Conservation (phyloP, 2,797 vertebrate genomes). For the Danio choprae region DNA sequence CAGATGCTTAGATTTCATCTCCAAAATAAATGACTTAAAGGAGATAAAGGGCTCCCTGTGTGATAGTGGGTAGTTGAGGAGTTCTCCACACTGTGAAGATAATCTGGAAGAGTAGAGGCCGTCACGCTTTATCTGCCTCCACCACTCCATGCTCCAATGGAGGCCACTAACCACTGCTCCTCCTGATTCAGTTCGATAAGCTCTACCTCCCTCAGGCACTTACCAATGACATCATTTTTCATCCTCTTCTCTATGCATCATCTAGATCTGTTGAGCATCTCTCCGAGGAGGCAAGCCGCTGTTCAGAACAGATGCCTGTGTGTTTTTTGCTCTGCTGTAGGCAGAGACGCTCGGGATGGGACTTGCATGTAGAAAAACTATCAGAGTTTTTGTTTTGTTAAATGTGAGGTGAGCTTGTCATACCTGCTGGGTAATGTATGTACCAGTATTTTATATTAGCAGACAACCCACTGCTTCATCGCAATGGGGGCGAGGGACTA, state of each 20-base stretch:
- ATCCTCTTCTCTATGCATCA: slow-evolving; percentile 37
- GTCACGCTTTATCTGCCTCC: slow-evolving; percentile 74
- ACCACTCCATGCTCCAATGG: slow-evolving; percentile 68
- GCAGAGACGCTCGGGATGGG: not conserved
- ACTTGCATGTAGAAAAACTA: not conserved
- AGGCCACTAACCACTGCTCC: slow-evolving; percentile 68
- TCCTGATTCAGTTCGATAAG: slow-evolving; percentile 70
- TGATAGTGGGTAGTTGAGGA: slow-evolving; percentile 55
- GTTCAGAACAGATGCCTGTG: slow-evolving; percentile 25
- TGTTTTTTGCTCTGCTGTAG: not conserved
- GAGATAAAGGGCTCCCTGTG: slow-evolving; percentile 68
- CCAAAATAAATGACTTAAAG: slow-evolving; percentile 74
- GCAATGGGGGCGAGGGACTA: not conserved
- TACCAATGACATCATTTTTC: slow-evolving; percentile 40
- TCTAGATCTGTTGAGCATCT: slow-evolving; percentile 44
- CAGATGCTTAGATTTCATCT: slow-evolving; percentile 73
- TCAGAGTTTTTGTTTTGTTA: slow-evolving; percentile 13
- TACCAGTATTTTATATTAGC: slow-evolving; percentile 4
- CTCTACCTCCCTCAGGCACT: slow-evolving; percentile 45
- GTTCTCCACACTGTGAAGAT: slow-evolving; percentile 70
- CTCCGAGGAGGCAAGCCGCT: not conserved
- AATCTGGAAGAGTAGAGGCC: slow-evolving; percentile 66
- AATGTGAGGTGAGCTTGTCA: slow-evolving; percentile 12
- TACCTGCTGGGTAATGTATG: not conserved
- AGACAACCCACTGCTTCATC: not conserved